These are phyloP conservation scores for Halictus ligatus DNA, from an alignment of 2,888 invertebrate species.

Conservation along the genomic window DNA sequence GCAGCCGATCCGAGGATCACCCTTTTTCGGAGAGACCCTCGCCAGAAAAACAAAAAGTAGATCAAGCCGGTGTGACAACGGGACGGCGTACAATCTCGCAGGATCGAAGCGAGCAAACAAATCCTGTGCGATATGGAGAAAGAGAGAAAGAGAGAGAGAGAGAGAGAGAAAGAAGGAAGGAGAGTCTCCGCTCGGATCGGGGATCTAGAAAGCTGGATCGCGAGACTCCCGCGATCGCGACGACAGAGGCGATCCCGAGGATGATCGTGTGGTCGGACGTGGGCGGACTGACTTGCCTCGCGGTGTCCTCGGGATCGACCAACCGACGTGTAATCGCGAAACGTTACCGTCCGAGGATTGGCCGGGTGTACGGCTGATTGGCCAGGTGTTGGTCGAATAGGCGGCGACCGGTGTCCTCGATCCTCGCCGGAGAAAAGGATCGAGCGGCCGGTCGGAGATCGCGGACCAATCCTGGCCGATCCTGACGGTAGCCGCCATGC, in stretches of 20 bases:
- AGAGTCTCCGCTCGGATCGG: neutral
- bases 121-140: slow-evolving; percentile 5
- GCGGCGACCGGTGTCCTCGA: slow-evolving; percentile 53
- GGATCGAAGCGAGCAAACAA: neutral
- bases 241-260: slow-evolving; percentile 55
- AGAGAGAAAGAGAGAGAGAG: neutral
- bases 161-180: too few species aligned
- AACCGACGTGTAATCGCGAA: slow-evolving; percentile 62
- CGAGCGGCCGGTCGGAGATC: slow-evolving; percentile 27
- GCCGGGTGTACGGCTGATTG: slow-evolving; percentile 22
- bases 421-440: slow-evolving; percentile 16
- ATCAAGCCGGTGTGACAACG: neutral
- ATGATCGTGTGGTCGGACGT: slow-evolving; percentile 47
- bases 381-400: slow-evolving; percentile 46
- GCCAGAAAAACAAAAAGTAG: neutral
- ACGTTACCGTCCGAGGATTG: slow-evolving; percentile 57
- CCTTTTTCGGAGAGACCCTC: too few species aligned
- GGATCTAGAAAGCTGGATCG: slow-evolving; percentile 20
- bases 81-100: neutral
- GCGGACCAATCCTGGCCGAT: slow-evolving; percentile 48
- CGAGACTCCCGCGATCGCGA: slow-evolving; percentile 36
- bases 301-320: slow-evolving; percentile 56
- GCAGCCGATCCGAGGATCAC: neutral
- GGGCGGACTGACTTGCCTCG: slow-evolving; percentile 66
- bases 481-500: slow-evolving; percentile 58